A percentile compares a stretch with the other conserved stretches of the same genome.
These are phyloP conservation scores for Rhinoraja longicauda DNA, from an alignment of 2,797 vertebrate species.

Conservation along the genomic window DNA sequence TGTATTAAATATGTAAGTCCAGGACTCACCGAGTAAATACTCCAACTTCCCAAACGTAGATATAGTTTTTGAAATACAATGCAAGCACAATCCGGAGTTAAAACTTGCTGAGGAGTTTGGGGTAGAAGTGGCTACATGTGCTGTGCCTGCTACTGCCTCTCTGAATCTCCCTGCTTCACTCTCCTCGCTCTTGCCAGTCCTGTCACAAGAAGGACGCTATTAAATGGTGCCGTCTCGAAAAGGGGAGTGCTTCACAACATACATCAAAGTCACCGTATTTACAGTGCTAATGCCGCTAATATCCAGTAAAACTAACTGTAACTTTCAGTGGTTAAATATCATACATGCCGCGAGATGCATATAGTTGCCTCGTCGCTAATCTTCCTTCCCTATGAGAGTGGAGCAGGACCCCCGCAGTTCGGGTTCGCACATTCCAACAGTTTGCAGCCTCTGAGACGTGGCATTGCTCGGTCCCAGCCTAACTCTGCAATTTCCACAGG, in stretches of 20 bases:
- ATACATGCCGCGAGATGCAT: not conserved
- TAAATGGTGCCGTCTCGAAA: slow-evolving; percentile 17
- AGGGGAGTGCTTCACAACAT: not conserved
- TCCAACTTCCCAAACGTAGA: not conserved
- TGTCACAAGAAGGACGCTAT: not conserved
- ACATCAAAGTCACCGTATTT: not conserved
- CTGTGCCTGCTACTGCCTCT: not conserved
- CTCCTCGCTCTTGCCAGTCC: not conserved
- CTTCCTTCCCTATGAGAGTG: not conserved
- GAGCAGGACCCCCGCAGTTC: not conserved
- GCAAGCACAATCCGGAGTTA: not conserved
- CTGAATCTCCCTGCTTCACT: not conserved
- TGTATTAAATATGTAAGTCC: not conserved
- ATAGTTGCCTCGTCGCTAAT: not conserved
- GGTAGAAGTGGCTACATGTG: not conserved
- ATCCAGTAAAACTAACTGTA: not conserved
- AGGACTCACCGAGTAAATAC: not conserved
- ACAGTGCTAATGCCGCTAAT: not conserved
- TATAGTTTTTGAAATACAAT: not conserved
- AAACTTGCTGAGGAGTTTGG: slow-evolving; percentile 18
- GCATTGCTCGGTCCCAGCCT: slow-evolving; percentile 1
- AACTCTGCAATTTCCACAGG: not conserved
- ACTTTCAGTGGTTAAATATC: not conserved
- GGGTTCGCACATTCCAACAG: slow-evolving; percentile 32
- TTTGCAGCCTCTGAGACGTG: slow-evolving; percentile 25